phyloP scores from a whole-genome alignment of 2,888 invertebrate genomes.

The Aplocera efformata region DNA sequence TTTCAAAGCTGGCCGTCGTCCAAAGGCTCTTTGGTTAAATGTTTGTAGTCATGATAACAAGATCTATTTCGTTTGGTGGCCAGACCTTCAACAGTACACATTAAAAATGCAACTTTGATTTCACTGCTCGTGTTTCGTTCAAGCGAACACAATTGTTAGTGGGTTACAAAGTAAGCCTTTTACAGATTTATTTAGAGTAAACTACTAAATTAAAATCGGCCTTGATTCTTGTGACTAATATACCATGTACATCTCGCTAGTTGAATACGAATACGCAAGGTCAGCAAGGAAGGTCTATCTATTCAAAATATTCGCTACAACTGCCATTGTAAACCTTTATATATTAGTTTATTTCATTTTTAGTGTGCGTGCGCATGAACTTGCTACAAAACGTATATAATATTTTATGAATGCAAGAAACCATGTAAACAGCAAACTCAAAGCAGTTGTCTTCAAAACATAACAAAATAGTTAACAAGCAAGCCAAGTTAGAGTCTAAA shows the following conservation, averaged over 20 bases:
- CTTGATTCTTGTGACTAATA: conserved; percentile 25
- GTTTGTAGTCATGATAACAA: conserved; percentile 37
- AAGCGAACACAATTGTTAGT: conserved; percentile 1
- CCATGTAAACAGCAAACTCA: conserved; percentile 39
- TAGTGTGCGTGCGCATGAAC: conserved; percentile 33
- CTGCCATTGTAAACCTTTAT: conserved; percentile 3
- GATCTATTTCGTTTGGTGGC: conserved; percentile 32
- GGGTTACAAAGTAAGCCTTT: conserved; percentile 5
- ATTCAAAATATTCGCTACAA: conserved; percentile 11
- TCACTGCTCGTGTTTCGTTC: conserved; percentile 15
- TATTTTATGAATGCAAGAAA: conserved; percentile 38
- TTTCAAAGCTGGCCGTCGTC: conserved; percentile 45
- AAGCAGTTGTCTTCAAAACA: conserved; percentile 41
- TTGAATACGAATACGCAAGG: conserved; percentile 26
- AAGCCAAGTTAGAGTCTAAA: conserved; percentile 49
- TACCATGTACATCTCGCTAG: conserved; percentile 19
- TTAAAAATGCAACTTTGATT: conserved; percentile 31
- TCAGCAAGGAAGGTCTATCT: conserved; percentile 12
- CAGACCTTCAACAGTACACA: conserved; percentile 47
- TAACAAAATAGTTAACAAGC: conserved; percentile 43
- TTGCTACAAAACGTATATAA: conserved; percentile 27
- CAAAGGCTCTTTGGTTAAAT: conserved; percentile 53
- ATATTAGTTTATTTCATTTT: conserved; percentile 27
- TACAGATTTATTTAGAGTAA: conserved; percentile 12
- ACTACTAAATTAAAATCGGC: conserved; percentile 18